Percentiles rank a stretch among this genome's conserved stretches.
These are phyloP conservation scores for Poeciliopsis infans DNA, from an alignment of 2,797 vertebrate species.

Conservation along the genomic window DNA sequence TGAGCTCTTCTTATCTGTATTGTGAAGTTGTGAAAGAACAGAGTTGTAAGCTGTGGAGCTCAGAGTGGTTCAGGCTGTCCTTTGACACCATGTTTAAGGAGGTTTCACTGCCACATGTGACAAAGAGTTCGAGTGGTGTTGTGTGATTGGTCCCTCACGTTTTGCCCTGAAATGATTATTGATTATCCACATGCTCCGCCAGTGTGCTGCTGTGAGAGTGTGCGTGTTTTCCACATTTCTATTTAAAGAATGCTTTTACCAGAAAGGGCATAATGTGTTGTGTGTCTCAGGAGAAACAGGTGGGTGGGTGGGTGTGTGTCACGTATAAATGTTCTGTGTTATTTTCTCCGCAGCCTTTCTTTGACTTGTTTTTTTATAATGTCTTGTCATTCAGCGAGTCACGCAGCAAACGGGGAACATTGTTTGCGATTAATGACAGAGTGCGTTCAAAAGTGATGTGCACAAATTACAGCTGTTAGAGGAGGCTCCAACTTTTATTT, in stretches of 20 bases:
- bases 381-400: not conserved
- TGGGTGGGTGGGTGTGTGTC: not conserved
- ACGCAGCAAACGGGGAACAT: conserved; percentile 4
- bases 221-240: conserved; percentile 38
- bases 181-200: conserved; percentile 42
- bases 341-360: conserved; percentile 18
- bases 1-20: not conserved
- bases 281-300: conserved; percentile 20
- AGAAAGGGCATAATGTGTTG: conserved; percentile 50
- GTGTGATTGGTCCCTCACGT: conserved; percentile 28
- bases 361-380: conserved; percentile 5
- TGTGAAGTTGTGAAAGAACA: not conserved
- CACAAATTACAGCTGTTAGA: conserved; percentile 23
- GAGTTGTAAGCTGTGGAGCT: conserved; percentile 2
- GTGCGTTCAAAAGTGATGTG: conserved; percentile 4
- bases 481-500: not conserved
- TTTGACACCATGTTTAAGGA: not conserved
- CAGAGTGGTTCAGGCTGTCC: not conserved
- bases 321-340: conserved; percentile 2
- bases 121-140: not conserved
- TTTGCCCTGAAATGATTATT: conserved; percentile 40
- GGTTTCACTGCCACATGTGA: conserved; percentile 3
- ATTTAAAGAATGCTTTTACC: conserved; percentile 60
- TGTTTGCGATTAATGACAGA: conserved; percentile 24
- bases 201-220: conserved; percentile 7